Evolutionary conservation across 2,113 vertebrate genomes (phyloP), one percentile per base, ranked within the genome.

Genomic region (Bagarius yarrelli): DNA sequence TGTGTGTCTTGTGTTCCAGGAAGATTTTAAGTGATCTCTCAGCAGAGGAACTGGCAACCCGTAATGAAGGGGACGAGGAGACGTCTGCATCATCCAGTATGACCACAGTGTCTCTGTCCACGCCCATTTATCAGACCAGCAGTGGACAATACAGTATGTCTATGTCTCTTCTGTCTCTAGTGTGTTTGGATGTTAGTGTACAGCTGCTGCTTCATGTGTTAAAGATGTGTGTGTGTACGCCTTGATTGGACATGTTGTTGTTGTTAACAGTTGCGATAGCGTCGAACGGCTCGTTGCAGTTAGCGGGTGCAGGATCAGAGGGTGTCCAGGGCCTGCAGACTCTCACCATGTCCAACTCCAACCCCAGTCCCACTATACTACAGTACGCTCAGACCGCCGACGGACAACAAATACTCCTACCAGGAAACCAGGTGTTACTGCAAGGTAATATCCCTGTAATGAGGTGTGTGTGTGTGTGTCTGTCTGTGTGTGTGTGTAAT

Each of bases 21-120:
- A 99, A 98, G 94, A 99, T 99, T 87, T 92, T 99, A 87, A 99
- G 97, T 85, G 98, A 99, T 90, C 92, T 99, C 72, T 99, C 98
- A 67, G 99, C 97, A 69, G 98, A 99, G 81, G 94, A 94, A 5
- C 95, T 95, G 67, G 96, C 98, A 81, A 94, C 97, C 85, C 95
- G 95, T 83, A 99, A 81, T 2, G 85, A 86, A 69, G 85, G 97
- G 56, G 97, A 98, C 88, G 98, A 99, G 87, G 98, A 99, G 81
- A 98, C 96, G 78, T 98, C 96, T 0, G 96, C 95, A n/a, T 94
- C 91, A 36, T 96, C 97, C 70, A 93, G 96, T 88, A 97, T 98
- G 90, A 95, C 96, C 85, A 99, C 96, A 27, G 96, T 99, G 78
- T 98, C 96, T 63, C 95, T 99, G 94, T 96, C 97, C 87, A 97